These are phyloP conservation scores for Irena cyanogastra DNA, from an alignment of 2,113 vertebrate species.

Conservation along the genomic window DNA sequence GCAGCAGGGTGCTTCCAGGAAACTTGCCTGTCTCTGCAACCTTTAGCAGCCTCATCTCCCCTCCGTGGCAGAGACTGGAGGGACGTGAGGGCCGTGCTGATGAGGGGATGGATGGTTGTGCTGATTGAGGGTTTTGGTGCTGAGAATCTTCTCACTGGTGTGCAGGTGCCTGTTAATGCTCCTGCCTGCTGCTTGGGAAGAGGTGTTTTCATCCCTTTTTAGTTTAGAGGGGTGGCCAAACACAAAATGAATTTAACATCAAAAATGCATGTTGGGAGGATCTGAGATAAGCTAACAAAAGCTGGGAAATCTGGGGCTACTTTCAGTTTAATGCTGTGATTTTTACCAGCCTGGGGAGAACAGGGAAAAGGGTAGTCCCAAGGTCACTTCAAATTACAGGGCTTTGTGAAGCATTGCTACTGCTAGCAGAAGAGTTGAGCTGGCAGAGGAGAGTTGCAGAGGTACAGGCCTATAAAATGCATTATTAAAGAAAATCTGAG, in stretches of 20 bases:
- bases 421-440: neutral
- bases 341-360: neutral
- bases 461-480: constrained; percentile 43
- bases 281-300: neutral
- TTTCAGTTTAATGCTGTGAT: neutral
- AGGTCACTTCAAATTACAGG: constrained; percentile 34
- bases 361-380: constrained; percentile 1
- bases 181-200: neutral
- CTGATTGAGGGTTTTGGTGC: neutral
- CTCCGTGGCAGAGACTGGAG: neutral
- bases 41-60: neutral
- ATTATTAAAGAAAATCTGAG: constrained; percentile 56
- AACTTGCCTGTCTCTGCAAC: neutral
- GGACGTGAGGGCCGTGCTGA: neutral
- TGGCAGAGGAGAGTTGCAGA: neutral
- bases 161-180: neutral
- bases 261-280: neutral
- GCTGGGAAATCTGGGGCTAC: neutral
- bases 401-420: neutral
- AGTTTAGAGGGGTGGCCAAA: neutral
- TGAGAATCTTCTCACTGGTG: neutral
- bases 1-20: constrained; percentile 18
- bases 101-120: neutral
- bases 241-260: neutral
- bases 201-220: neutral